These are phyloP conservation scores for Loris lydekkerianus DNA, from an alignment of 2,797 vertebrate genomes.

Conservation along the genomic window DNA sequence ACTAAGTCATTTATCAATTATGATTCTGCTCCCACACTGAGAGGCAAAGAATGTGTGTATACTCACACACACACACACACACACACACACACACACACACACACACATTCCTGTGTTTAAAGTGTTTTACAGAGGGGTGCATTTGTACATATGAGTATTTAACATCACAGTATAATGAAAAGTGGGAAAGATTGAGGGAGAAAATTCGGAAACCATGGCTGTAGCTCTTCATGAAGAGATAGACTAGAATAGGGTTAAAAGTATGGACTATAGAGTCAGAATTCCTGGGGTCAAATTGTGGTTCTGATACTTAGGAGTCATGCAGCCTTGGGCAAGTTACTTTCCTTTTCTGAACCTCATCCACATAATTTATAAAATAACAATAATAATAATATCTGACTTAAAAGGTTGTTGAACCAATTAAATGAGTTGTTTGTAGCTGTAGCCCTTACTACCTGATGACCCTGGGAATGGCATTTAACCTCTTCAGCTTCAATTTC, in stretches of 20 bases:
- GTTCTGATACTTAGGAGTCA: background rate
- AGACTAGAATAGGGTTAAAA: background rate
- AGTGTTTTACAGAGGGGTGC: background rate
- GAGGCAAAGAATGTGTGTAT: background rate
- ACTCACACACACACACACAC: background rate
- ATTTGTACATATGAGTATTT: background rate
- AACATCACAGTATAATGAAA: background rate
- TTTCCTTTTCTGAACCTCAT: constrained; percentile 3
- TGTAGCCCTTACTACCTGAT: background rate
- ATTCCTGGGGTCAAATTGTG: background rate
- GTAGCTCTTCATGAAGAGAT: background rate
- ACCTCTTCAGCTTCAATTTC: constrained; percentile 14
- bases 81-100: background rate
- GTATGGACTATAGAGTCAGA: background rate
- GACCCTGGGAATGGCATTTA: background rate
- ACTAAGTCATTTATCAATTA: constrained; percentile 61
- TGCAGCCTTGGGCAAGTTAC: background rate
- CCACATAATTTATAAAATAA: constrained; percentile 3
- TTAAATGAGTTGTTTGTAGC: background rate
- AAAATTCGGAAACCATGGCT: background rate
- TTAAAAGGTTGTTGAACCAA: background rate
- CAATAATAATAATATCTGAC: constrained; percentile 7
- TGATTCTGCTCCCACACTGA: constrained; percentile 45
- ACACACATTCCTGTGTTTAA: background rate
- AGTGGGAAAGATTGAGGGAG: background rate